Percentiles rank a stretch among this genome's conserved stretches.
Conservation (phyloP, 2,888 invertebrate species). For the Spilosoma lubricipeda region DNA sequence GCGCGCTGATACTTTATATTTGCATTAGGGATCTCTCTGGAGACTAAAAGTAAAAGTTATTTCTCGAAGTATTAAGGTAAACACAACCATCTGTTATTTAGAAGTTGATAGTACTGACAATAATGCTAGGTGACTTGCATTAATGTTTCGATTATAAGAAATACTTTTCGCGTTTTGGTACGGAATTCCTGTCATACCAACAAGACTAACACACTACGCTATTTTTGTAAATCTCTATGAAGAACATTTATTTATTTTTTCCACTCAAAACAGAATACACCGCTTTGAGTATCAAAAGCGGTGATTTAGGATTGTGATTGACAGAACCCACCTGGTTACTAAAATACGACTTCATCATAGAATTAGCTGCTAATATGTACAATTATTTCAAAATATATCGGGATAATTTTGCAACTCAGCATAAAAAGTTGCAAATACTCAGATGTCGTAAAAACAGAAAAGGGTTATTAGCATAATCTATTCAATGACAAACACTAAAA, state of each 20-base stretch:
- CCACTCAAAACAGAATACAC: conserved; percentile 7
- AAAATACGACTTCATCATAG: conserved; percentile 4
- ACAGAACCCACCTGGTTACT: conserved; percentile 17
- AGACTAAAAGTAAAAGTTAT: background rate
- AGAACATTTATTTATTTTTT: background rate
- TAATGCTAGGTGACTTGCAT: background rate
- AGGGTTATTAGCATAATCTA: too few relatives aligned
- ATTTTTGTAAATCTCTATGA: background rate
- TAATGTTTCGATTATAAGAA: background rate
- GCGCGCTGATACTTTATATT: too few relatives aligned
- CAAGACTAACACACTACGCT: background rate
- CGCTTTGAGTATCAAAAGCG: conserved; percentile 10
- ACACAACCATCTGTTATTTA: background rate
- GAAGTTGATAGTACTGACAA: background rate
- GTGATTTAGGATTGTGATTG: conserved; percentile 20
- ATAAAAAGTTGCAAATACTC: background rate
- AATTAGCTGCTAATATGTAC: background rate
- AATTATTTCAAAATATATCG: background rate
- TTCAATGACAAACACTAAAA: too few relatives aligned
- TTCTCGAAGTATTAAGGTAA: background rate
- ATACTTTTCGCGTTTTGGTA: background rate
- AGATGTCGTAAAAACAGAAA: too few relatives aligned
- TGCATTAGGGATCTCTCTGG: background rate
- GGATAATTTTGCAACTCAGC: background rate
- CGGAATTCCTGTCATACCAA: background rate